These are phyloP conservation scores for Conger conger DNA, from an alignment of 2,113 vertebrate genomes.

Conservation along the genomic window DNA sequence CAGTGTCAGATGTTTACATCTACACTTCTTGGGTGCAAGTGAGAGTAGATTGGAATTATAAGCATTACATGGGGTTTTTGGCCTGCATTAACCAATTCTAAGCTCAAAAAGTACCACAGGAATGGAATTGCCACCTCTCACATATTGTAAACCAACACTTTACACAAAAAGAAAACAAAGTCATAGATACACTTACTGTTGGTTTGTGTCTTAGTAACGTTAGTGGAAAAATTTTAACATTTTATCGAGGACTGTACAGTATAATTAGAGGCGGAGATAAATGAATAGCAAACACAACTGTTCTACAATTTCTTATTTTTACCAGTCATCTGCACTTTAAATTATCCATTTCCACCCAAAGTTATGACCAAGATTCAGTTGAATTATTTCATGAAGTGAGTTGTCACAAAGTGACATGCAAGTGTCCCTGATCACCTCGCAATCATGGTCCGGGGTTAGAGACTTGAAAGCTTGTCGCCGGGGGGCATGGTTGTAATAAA, in stretches of 20 bases:
- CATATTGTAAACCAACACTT: too few species aligned
- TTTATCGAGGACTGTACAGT: neutral
- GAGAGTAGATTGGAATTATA: neutral
- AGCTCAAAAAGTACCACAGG: neutral
- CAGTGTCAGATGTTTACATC: neutral
- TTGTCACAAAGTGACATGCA: too few species aligned
- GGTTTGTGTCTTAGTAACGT: neutral
- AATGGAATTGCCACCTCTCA: neutral
- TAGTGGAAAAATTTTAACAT: neutral
- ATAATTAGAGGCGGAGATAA: neutral
- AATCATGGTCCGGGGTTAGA: too few species aligned
- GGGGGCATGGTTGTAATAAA: too few species aligned
- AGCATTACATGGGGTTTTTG: neutral
- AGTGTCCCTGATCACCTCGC: too few species aligned
- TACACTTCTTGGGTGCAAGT: neutral
- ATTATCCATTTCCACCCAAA: neutral
- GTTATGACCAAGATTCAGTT: neutral
- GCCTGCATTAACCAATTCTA: neutral
- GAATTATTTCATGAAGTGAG: neutral
- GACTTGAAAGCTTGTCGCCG: too few species aligned
- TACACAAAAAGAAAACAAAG: neutral
- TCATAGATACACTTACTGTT: constrained; percentile 14
- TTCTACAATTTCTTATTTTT: neutral
- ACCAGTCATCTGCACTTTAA: neutral
- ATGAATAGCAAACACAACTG: neutral